Base-by-base conservation (phyloP, 1,140 invertebrate species). In the Elymnias hypermnestra region DNA sequence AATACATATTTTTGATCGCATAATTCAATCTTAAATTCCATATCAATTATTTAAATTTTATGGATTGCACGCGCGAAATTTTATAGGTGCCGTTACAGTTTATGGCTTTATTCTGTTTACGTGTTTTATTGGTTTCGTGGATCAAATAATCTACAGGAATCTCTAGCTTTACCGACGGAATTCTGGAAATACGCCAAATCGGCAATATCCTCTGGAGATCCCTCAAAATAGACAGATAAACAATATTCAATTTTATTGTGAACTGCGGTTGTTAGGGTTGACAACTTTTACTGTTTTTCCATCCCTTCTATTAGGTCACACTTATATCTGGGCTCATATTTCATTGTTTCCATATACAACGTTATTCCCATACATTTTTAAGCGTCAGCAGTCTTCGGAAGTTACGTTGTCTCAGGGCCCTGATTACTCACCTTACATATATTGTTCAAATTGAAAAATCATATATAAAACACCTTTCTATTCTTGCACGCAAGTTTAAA, bases 161-260 rank as follows among this genome's bases (percentile, higher is more conserved):
- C 26, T 28, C 10, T 15, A 21, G 23, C 38, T n/a, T 40, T 40
- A 22, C 37, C 23, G 9, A 7, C 2, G 9, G 23, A 37, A 49
- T 37, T 38, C 44, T 57, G 54, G 49, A 57, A 14, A 0, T 1
- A 2, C 13, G 48, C 54, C 54, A 57, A 47, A 35, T 41, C 12
- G 36, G 21, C 21, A 26, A 18, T 13, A 36, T 25, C 19, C 41
- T 23, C 28, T 28, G 31, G 33, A 48, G 48, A 48, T 48, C 38
- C 42, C 42, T 46, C 40, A 43, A 33, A 56, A 48, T 48, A 52
- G 48, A 54, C 22, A 38, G 35, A 48, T 48, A 48, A 47, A 53
- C 40, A 43, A 53, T 43, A 43, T 48, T 48, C 48, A 29, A 40
- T 26, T 53, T 48, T 53, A 53, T 53, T 53, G 41, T 51, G 40